Evolutionary conservation across 2,113 vertebrate species (phyloP).

Genomic region (Centropus unirufus): DNA sequence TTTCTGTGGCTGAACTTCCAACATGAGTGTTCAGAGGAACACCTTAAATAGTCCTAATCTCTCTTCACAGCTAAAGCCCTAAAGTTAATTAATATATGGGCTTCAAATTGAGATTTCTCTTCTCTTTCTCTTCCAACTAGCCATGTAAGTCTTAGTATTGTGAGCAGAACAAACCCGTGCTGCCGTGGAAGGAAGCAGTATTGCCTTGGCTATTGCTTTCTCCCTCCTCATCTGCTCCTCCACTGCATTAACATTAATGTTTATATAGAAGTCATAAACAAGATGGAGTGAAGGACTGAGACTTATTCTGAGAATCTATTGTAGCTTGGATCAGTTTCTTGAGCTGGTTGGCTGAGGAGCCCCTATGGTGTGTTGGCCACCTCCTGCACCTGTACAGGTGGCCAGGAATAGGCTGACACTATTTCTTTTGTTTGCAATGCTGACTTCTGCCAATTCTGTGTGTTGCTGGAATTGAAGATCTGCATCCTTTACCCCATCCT

Average conservation of each 20-base stretch:
- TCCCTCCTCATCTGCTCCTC: not conserved
- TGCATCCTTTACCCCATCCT: not conserved
- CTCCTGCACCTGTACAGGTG: not conserved
- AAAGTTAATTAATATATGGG: not conserved
- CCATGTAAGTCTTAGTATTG: not conserved
- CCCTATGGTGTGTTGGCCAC: not conserved
- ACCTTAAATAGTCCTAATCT: not conserved
- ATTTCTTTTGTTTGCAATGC: not conserved
- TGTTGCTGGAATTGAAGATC: not conserved
- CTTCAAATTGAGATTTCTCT: not conserved
- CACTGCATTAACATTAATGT: not conserved
- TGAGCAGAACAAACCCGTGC: not conserved
- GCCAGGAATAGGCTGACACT: not conserved
- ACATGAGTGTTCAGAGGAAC: not conserved
- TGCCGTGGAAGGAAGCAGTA: not conserved
- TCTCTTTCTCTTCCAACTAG: not conserved
- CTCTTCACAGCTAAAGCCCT: not conserved
- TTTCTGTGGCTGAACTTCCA: not conserved
- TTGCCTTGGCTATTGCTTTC: not conserved
- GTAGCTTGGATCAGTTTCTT: not conserved
- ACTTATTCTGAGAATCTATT: not conserved
- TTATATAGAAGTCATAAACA: slow-evolving; percentile 7
- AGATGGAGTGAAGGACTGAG: not conserved
- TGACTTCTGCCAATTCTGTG: not conserved
- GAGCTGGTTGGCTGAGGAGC: not conserved